These are phyloP conservation scores for Chelonus insularis DNA, from an alignment of 1,140 invertebrate species.

Conservation along the genomic window DNA sequence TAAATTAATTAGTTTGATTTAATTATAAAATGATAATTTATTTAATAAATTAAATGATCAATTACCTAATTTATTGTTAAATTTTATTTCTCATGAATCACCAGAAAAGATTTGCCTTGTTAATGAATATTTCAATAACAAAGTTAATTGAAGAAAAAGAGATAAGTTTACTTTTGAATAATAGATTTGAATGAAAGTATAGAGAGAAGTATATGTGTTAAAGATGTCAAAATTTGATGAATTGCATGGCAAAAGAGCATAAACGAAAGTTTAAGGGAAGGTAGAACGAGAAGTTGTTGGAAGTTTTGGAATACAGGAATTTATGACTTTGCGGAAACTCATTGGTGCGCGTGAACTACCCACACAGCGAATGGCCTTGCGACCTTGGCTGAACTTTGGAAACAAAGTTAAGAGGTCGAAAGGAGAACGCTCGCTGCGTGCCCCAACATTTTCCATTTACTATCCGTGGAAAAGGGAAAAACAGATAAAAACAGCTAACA, in stretches of 20 bases:
- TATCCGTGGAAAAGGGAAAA: conserved; percentile 32
- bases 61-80: too few relatives aligned
- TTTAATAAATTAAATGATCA: too few relatives aligned
- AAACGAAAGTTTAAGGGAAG: conserved; percentile 1
- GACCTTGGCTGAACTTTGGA: conserved; percentile 36
- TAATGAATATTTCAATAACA: too few relatives aligned
- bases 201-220: background rate
- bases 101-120: too few relatives aligned
- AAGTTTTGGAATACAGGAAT: conserved; percentile 24
- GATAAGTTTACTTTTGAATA: background rate
- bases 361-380: conserved; percentile 29
- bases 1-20: too few relatives aligned
- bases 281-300: conserved; percentile 1
- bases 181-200: background rate
- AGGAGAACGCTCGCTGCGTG: conserved; percentile 12
- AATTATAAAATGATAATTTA: too few relatives aligned
- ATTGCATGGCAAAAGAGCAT: conserved; percentile 6
- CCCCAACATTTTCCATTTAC: conserved; percentile 24
- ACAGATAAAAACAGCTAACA: background rate
- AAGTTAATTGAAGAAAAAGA: background rate
- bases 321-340: conserved; percentile 32
- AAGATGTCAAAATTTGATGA: background rate
- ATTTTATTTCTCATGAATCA: too few relatives aligned
- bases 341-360: conserved; percentile 23
- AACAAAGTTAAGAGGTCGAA: conserved; percentile 29